Evolutionary conservation across 2,113 vertebrate species (phyloP), one percentile per base, ranked within the genome.

Genomic region (Rhabdornis inornatus): DNA sequence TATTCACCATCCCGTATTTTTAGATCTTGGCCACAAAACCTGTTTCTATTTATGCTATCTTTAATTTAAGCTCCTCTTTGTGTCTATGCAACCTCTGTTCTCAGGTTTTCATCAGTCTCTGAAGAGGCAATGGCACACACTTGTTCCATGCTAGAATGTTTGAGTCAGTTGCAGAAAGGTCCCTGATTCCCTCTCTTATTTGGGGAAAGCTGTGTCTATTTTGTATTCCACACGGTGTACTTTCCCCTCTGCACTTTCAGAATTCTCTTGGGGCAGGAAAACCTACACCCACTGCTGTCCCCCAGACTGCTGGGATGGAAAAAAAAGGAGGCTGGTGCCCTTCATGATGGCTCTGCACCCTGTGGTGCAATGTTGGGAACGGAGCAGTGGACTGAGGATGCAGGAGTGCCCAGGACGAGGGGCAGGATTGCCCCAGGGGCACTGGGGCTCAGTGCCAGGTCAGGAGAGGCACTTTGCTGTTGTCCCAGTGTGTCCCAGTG

Each of bases 11-110:
- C 6, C 23, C 4, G 0, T 53, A 69, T 61, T 76, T 91, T 79
- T 68, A 76, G 21, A 60, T 76, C 40, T 85, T 64, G 40, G 47
- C 28, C 25, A 25, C 12, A 89, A 91, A 94, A 64, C 6, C 8
- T 31, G 6, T 52, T 74, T 81, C 45, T 90, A 39, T 90, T 86
- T 86, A 59, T 63, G 31, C 27, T 89, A 6, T 40, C 28, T 49
- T 94, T 89, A 53, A 89, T 70, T 84, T 72, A 84, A 82, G 13
- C 45, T 76, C 40, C 33, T 74, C 31, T 64, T 89, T 75, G 23
- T 76, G 57, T 5, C n/a, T 65, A 2, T 85, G 40, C 31, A 81
- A 39, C 42, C 42, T 83, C 59, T 59, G 37, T 23, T 20, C 37
- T 74, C 49, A 76, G 45, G 47, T 89, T 75, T 71, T 60, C 33